Evolutionary conservation across 2,888 invertebrate genomes (phyloP).

Genomic region (Acronicta psi): DNA sequence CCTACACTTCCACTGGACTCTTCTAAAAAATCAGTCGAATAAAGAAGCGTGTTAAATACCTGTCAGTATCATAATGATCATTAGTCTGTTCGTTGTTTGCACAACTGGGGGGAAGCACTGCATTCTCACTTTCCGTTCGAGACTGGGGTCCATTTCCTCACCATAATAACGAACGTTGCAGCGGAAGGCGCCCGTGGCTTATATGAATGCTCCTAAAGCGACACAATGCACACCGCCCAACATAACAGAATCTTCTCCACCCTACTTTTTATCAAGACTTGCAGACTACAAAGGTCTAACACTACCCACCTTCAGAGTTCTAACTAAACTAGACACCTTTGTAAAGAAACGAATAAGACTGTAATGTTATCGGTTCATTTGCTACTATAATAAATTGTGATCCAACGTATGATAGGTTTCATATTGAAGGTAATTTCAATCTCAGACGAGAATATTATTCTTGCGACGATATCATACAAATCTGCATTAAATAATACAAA

Average conservation of each 20-base stretch:
- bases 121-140: constrained; percentile 73
- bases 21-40: too few relatives aligned
- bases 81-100: constrained; percentile 49
- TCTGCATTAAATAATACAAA: constrained; percentile 35
- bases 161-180: constrained; percentile 69
- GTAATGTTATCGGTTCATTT: constrained; percentile 77
- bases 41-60: constrained; percentile 13
- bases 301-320: constrained; percentile 57
- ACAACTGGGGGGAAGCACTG: constrained; percentile 52
- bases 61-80: constrained; percentile 45
- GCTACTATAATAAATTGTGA: constrained; percentile 77
- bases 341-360: constrained; percentile 67
- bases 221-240: constrained; percentile 56
- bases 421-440: constrained; percentile 71
- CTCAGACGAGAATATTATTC: constrained; percentile 54
- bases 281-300: constrained; percentile 44
- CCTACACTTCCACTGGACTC: too few relatives aligned
- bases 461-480: constrained; percentile 39
- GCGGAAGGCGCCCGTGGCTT: constrained; percentile 75
- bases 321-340: constrained; percentile 56
- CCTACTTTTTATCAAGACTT: constrained; percentile 35
- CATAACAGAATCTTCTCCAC: constrained; percentile 56
- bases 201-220: constrained; percentile 75
- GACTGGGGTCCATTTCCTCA: constrained; percentile 77
- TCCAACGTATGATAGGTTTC: constrained; percentile 73